A percentile compares a stretch with the other conserved stretches of the same genome.
phyloP scores from a whole-genome alignment of 1,140 invertebrate genomes.

The Notospermus geniculatus region DNA sequence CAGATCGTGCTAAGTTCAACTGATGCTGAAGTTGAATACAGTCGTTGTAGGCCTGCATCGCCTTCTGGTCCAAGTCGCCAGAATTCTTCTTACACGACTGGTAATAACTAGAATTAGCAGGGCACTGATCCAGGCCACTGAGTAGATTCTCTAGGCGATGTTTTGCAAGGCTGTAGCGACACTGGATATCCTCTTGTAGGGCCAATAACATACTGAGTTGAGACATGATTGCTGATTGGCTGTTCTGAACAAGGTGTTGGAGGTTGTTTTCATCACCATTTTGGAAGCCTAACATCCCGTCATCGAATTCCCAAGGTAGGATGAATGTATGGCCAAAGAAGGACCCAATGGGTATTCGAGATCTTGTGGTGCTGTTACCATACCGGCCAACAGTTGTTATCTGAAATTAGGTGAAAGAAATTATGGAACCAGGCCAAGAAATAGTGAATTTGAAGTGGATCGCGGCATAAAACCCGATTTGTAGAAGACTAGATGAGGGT shows the following conservation, averaged over 20 bases:
- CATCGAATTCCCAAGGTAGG: constrained; percentile 63
- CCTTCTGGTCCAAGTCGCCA: constrained; percentile 16
- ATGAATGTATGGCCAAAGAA: constrained; percentile 87
- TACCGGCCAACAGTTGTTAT: constrained; percentile 76
- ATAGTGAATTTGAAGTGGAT: too few species aligned
- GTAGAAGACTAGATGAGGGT: too few species aligned
- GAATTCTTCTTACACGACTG: constrained; percentile 42
- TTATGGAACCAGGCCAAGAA: too few species aligned
- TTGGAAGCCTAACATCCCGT: neutral
- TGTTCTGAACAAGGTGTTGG: constrained; percentile 17
- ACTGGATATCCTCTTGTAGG: constrained; percentile 75
- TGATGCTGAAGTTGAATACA: constrained; percentile 78
- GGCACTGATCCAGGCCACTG: constrained; percentile 24
- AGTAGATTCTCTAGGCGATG: constrained; percentile 55
- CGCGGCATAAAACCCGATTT: too few species aligned
- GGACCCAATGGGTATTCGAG: constrained; percentile 84
- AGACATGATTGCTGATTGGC: constrained; percentile 38
- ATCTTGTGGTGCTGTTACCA: constrained; percentile 84
- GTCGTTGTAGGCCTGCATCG: constrained; percentile 71
- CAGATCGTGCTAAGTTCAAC: constrained; percentile 71
- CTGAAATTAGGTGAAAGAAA: too few species aligned
- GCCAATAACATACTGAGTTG: constrained; percentile 54
- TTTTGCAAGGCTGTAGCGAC: constrained; percentile 78
- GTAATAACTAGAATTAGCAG: constrained; percentile 38
- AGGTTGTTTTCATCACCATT: neutral